Conservation (phyloP, 1,140 invertebrate genomes). For the Laupala kohalensis region DNA sequence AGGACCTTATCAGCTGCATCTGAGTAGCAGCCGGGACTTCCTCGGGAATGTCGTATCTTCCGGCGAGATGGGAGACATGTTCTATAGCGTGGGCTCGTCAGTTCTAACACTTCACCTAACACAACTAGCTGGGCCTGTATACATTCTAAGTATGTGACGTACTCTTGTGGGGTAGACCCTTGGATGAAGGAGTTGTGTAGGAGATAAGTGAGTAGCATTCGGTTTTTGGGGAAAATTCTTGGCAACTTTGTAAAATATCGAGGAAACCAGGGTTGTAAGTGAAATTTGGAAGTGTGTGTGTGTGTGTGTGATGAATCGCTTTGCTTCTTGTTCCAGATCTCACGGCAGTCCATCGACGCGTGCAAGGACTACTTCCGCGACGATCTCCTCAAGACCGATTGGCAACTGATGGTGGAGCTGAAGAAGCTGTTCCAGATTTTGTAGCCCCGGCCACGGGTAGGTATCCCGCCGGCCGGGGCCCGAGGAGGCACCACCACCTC, state of each 20-base stretch:
- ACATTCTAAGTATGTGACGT: no score
- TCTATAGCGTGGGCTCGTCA: no score
- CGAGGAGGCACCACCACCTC: background rate
- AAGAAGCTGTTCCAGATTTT: conserved; percentile 97
- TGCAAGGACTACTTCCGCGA: conserved; percentile 99
- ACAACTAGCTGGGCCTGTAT: no score
- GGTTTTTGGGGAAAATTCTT: no score
- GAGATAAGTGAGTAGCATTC: background rate
- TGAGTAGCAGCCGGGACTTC: no score
- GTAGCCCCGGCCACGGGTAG: conserved; percentile 33
- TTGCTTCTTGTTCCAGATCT: conserved; percentile 67
- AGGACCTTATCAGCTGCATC: no score
- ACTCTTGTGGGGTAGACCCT: no score
- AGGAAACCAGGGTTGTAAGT: no score
- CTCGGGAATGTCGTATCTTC: no score
- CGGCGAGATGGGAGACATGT: no score
- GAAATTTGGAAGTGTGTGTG: background rate
- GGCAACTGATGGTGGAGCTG: conserved; percentile 95
- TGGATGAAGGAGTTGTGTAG: conserved; percentile 1
- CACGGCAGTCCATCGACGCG: conserved; percentile 92
- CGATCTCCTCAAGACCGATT: conserved; percentile 90
- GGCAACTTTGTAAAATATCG: no score
- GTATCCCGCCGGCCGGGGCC: background rate
- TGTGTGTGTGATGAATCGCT: background rate
- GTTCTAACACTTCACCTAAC: no score